These are phyloP conservation scores for Oryzias celebensis DNA, from an alignment of 2,113 vertebrate species.

Conservation along the genomic window DNA sequence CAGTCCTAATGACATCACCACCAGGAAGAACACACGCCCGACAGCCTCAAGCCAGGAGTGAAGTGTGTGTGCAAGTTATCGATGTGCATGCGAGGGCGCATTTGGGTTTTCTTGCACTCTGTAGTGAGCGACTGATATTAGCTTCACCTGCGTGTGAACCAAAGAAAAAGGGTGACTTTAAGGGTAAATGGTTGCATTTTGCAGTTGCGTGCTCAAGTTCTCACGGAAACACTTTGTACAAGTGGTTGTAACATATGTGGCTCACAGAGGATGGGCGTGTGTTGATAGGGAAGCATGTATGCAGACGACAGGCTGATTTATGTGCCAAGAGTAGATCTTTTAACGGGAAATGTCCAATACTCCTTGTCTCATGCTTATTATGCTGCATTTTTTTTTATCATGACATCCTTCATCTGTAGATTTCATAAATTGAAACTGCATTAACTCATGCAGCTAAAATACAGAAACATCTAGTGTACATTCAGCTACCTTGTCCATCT, in stretches of 20 bases:
- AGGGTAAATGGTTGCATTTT: too few relatives aligned
- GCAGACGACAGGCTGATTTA: conserved; percentile 4
- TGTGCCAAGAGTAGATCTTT: conserved; percentile 6
- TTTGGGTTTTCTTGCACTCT: conserved; percentile 7
- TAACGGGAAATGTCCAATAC: conserved; percentile 24
- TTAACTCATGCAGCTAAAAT: too few relatives aligned
- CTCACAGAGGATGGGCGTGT: conserved; percentile 4
- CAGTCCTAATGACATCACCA: conserved; percentile 66
- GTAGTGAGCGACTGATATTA: too few relatives aligned
- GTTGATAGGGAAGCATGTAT: conserved; percentile 12
- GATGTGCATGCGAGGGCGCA: conserved; percentile 8
- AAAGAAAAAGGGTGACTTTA: too few relatives aligned
- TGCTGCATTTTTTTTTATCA: conserved; percentile 3
- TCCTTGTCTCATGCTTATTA: conserved; percentile 24
- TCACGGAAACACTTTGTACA: conserved; percentile 47
- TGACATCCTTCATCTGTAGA: not conserved
- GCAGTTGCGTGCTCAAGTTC: conserved; percentile 39
- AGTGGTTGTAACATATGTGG: conserved; percentile 12
- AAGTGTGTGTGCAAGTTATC: conserved; percentile 4
- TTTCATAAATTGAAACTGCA: too few relatives aligned
- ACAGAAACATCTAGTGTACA: too few relatives aligned
- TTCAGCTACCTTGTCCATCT: too few relatives aligned
- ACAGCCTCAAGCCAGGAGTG: conserved; percentile 29
- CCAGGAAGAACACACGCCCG: conserved; percentile 68
- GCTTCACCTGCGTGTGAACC: too few relatives aligned